Conservation (phyloP, 1,140 invertebrate genomes). For the Cydia splendana region DNA sequence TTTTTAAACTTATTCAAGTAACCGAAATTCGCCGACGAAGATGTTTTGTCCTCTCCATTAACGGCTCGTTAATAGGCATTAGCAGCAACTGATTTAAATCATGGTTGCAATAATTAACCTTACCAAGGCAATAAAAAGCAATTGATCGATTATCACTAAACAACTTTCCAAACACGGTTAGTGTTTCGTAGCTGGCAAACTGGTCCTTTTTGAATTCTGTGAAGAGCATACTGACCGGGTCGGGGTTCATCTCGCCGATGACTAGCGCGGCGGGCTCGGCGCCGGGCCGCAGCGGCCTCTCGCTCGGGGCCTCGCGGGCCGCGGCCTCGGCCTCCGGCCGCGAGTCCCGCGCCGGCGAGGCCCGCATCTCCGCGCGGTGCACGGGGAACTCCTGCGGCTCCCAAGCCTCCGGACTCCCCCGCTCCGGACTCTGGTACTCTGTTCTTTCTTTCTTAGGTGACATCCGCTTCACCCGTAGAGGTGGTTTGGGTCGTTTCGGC, state of each 20-base stretch:
- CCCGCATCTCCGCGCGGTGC: constrained; percentile 36
- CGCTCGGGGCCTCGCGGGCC: constrained; percentile 47
- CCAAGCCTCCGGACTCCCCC: constrained; percentile 63
- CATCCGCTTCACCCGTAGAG: constrained; percentile 86
- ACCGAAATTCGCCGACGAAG: too few species aligned
- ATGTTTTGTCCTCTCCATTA: too few species aligned
- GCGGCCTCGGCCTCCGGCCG: constrained; percentile 46
- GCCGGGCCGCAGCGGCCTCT: constrained; percentile 41
- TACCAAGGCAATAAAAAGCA: too few species aligned
- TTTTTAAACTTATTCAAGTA: too few species aligned
- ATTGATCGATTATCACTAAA: too few species aligned
- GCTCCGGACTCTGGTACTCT: constrained; percentile 65
- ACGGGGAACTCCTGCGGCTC: constrained; percentile 52
- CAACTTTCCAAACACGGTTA: too few species aligned
- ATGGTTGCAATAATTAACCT: too few species aligned
- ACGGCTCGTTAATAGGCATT: too few species aligned
- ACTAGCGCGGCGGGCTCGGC: constrained; percentile 65
- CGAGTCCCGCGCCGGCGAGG: constrained; percentile 32
- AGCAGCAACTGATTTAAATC: too few species aligned
- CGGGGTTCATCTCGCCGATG: constrained; percentile 67
- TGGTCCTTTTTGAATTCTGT: too few species aligned
- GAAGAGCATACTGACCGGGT: constrained; percentile 49
- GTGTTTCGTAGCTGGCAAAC: too few species aligned
- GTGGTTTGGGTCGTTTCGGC: constrained; percentile 93
- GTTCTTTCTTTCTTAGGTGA: constrained; percentile 87